Base-by-base conservation (phyloP, 2,113 vertebrate species). In the Alouatta palliata region DNA sequence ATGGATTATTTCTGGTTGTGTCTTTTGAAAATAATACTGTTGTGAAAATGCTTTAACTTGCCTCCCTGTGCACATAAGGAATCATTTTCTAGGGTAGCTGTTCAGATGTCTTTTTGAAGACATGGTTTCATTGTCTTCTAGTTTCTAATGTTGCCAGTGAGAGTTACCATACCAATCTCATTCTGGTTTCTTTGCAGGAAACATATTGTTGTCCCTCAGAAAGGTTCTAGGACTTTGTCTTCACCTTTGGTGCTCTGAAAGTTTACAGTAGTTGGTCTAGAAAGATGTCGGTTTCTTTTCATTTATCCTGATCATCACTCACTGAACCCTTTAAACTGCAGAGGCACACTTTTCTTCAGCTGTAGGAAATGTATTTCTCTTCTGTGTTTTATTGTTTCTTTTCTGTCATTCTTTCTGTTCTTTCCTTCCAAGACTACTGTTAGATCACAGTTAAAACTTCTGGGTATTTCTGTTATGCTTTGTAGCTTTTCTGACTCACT, bases 401-500 rank as follows among this genome's bases (percentile, higher is more conserved):
- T 45, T 81, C 19, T 47, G 3, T 93, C 58, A 70, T 45, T 86
- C 35, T 95, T 68, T 80, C 58, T 70, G 27, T 87, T 66, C 37
- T 25, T 2, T 91, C 73, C 32, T 88, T 61, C 87, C 52, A 64
- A 87, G 49, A 66, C 16, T 90, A 76, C 47, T 73, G 23, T 86
- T 43, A 47, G 25, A 43, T 86, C 45, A 30, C 14, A 43, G 49
- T 76, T 95, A 85, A 92, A 79, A 91, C 73, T 85, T 76, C 66
- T 80, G 10, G 13, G 49, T 75, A 32, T 79, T 37, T 61, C 47
- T 87, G 52, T 61, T 30, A 52, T 87, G 75, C 6, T 79, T 90
- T 93, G 79, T 90, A 94, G 52, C 19, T 90, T 91, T 95, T 95
- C 52, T 86, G 17, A 64, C 83, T 90, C 37, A 94, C 30, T 52